Evolutionary conservation across 2,888 invertebrate species (phyloP).

Genomic region (Netelia fuscicornis): DNA sequence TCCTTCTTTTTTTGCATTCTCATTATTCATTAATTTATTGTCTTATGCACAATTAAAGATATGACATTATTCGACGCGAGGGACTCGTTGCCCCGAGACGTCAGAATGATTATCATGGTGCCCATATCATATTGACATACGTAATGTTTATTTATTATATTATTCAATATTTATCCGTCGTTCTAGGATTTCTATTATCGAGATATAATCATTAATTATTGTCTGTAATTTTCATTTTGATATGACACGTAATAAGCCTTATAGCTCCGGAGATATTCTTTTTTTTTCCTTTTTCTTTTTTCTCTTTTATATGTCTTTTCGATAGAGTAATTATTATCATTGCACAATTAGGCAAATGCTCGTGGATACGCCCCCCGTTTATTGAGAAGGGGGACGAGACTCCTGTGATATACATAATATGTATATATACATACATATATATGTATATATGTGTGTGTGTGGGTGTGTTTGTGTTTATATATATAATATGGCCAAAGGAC

Average conservation of each 20-base stretch:
- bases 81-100: constrained; percentile 40
- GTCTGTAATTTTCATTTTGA: constrained; percentile 63
- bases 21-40: constrained; percentile 65
- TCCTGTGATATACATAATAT: constrained; percentile 38
- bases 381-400: neutral
- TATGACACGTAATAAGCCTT: constrained; percentile 69
- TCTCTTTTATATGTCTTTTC: constrained; percentile 41
- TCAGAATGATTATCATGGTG: constrained; percentile 64
- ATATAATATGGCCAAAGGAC: constrained; percentile 49
- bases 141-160: constrained; percentile 60
- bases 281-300: constrained; percentile 16
- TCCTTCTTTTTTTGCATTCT: constrained; percentile 16
- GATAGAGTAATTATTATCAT: constrained; percentile 65
- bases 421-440: neutral
- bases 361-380: neutral
- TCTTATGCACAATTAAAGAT: constrained; percentile 71
- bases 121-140: constrained; percentile 71
- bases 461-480: neutral
- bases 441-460: no score
- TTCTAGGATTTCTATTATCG: constrained; percentile 55
- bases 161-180: constrained; percentile 44
- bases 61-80: constrained; percentile 65
- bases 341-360: constrained; percentile 60
- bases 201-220: constrained; percentile 62
- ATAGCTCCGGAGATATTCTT: constrained; percentile 42